Base-by-base conservation (phyloP, 2,888 invertebrate genomes). In the Scaptomyza flava region DNA sequence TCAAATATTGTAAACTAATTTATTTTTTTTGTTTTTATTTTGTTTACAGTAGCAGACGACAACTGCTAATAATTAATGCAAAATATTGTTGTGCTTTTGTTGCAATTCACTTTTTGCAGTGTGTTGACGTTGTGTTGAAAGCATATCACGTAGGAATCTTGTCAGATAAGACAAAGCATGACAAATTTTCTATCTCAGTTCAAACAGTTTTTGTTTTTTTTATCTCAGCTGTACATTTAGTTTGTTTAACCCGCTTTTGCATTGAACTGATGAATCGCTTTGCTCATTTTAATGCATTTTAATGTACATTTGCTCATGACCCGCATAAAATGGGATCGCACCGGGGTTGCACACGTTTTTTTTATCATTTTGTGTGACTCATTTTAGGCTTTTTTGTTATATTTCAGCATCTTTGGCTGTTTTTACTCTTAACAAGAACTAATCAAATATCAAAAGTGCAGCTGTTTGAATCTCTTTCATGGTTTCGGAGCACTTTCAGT, bases 31-130 rank as follows among this genome's bases (percentile, higher is more conserved):
- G 8, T 31, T 31, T 38, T 38, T 14, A 3, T 38, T 38, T 34
- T 8, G 36, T 6, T 36, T 2, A n/a, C 36, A 36, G 1, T n/a
- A 38, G 38, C 36, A 8, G 0, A 38, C 38, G 8, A 17, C 41
- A 41, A 17, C 41, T 41, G 41, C 41, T 12, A 6, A 9, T 2
- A 41, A 33, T 33, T 11, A 9, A 42, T 42, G 11, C 5, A 27
- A 34, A 34, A 20, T 57, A 46, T 36, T 67, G 34, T 38, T 38
- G 2, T 14, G 3, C 7, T 11, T 38, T 38, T 38, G 6, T 17
- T 38, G 7, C 7, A 6, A 2, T 12, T n/a, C 4, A 1, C 6
- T 36, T 36, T 36, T 36, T 14, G 36, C n/a, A 36, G n/a, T 27
- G 38, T 38, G 6, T n/a, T 34, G 3, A 12, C 2, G n/a, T 3